Percentiles rank a stretch among this genome's conserved stretches.
Evolutionary conservation across 2,888 invertebrate species (phyloP).

Genomic region (Stictocephala bisonia): DNA sequence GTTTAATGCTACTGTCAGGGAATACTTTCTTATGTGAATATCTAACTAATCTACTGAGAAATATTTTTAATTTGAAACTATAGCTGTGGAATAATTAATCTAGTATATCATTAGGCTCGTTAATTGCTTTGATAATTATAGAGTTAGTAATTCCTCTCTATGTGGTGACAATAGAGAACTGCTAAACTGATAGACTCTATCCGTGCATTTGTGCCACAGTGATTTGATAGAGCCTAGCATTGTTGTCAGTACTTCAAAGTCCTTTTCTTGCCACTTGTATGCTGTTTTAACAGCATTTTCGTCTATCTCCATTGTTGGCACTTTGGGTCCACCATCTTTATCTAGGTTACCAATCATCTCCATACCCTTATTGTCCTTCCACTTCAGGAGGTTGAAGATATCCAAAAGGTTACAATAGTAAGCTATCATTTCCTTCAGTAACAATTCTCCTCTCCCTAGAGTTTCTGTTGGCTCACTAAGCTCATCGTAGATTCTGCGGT

Average conservation of each 20-base stretch:
- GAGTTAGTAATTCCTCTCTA: too few species aligned
- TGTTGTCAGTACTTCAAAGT: constrained; percentile 18
- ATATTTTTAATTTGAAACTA: too few species aligned
- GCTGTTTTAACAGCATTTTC: constrained; percentile 1
- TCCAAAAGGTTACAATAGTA: constrained; percentile 28
- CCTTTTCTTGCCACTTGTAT: constrained; percentile 8
- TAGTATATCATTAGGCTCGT: too few species aligned
- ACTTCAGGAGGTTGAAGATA: constrained; percentile 18
- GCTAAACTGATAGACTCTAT: not conserved
- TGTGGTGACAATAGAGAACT: not conserved
- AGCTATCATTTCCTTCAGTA: constrained; percentile 25
- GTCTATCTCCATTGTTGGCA: constrained; percentile 1
- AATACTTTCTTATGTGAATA: too few species aligned
- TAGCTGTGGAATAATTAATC: too few species aligned
- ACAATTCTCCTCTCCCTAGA: constrained; percentile 3
- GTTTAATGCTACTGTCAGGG: too few species aligned
- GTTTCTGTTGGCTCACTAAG: constrained; percentile 17
- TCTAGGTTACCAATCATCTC: constrained; percentile 9
- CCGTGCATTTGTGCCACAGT: not conserved
- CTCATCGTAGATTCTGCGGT: constrained; percentile 18
- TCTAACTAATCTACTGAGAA: too few species aligned
- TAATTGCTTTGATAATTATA: too few species aligned
- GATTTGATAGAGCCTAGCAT: constrained; percentile 5
- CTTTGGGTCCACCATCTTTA: not conserved
- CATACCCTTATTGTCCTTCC: constrained; percentile 12